Evolutionary conservation across 2,113 vertebrate species (phyloP).

Genomic region (Herpetotheres cachinnans): DNA sequence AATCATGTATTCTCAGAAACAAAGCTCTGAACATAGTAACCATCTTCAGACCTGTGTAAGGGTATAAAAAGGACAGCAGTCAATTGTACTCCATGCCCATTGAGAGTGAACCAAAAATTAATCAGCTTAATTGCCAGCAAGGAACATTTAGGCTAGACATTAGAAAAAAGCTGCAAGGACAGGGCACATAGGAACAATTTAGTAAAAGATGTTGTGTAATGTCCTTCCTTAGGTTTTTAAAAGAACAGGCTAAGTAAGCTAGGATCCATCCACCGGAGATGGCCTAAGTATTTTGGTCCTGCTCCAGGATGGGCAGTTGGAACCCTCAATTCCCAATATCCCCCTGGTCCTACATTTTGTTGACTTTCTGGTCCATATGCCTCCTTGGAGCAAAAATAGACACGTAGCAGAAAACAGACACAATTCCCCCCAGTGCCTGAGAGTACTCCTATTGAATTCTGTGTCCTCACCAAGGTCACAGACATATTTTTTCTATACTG

Average conservation of each 20-base stretch:
- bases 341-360: not conserved
- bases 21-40: not conserved
- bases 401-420: not conserved
- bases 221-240: not conserved
- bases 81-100: not conserved
- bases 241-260: not conserved
- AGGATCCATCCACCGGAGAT: not conserved
- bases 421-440: not conserved
- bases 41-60: not conserved
- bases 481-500: not conserved
- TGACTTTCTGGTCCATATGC: not conserved
- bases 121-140: not conserved
- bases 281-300: not conserved
- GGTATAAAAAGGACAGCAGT: not conserved
- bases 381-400: not conserved
- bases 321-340: not conserved
- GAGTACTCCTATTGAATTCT: not conserved
- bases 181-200: not conserved
- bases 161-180: not conserved
- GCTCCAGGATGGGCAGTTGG: not conserved
- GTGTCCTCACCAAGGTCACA: not conserved
- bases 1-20: not conserved
- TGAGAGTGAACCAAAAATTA: constrained; percentile 27
- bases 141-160: not conserved
- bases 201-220: not conserved